Conservation (phyloP, 2,113 vertebrate genomes). For the Odontesthes bonariensis region DNA sequence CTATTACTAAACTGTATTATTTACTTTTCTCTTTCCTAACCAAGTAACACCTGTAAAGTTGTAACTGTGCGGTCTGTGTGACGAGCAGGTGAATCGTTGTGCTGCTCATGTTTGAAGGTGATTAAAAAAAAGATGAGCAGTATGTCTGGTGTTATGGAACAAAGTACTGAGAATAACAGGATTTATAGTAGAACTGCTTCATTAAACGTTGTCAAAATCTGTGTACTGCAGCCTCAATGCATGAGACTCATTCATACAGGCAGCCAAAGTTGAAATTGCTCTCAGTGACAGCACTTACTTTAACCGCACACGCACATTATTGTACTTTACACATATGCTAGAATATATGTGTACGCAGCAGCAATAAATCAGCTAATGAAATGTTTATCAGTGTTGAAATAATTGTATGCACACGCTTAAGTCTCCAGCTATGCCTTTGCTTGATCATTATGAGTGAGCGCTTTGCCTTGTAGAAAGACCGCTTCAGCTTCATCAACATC, state of each 20-base stretch:
- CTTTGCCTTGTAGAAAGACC: constrained; percentile 56
- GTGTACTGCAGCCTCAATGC: constrained; percentile 42
- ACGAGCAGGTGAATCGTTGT: not conserved
- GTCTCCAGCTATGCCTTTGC: constrained; percentile 49
- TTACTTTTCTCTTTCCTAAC: constrained; percentile 9
- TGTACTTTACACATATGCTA: constrained; percentile 49
- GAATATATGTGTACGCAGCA: constrained; percentile 58
- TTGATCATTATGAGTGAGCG: constrained; percentile 38
- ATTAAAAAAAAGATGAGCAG: not conserved
- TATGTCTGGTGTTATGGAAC: not conserved
- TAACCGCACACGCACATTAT: constrained; percentile 33
- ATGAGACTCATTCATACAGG: constrained; percentile 43
- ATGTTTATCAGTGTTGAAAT: constrained; percentile 45
- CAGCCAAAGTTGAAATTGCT: constrained; percentile 40
- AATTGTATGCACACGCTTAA: constrained; percentile 50
- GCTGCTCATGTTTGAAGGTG: constrained; percentile 9
- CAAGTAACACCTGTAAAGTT: constrained; percentile 9
- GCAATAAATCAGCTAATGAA: constrained; percentile 59
- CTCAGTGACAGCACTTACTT: constrained; percentile 41
- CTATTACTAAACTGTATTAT: not conserved
- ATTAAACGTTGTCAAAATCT: constrained; percentile 16
- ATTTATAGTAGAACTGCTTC: constrained; percentile 15
- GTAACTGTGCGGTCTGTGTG: constrained; percentile 8
- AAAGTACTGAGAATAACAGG: constrained; percentile 16
- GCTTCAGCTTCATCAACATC: constrained; percentile 33